phyloP scores from a whole-genome alignment of 2,888 invertebrate species.

The Caprella mutica region DNA sequence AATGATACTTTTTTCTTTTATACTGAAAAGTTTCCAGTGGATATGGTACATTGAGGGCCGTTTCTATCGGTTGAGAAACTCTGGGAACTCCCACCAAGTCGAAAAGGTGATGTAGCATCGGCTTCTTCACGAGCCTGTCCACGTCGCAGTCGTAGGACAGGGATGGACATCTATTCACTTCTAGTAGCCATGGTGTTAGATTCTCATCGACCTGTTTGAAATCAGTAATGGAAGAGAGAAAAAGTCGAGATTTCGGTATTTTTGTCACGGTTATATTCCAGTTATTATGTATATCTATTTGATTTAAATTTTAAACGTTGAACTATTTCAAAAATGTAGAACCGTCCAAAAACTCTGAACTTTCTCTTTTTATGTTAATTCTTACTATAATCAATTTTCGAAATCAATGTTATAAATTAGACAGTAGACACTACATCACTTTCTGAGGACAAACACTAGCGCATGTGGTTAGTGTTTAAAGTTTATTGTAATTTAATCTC shows the following conservation, averaged over 20 bases:
- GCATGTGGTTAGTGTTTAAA: too few species aligned
- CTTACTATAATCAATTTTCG: too few species aligned
- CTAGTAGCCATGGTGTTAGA: conserved; percentile 76
- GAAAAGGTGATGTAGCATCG: conserved; percentile 70
- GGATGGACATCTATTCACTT: conserved; percentile 75
- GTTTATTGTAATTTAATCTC: background rate
- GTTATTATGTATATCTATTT: background rate
- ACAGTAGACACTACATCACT: too few species aligned
- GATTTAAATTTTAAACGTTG: background rate
- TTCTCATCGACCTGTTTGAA: conserved; percentile 49
- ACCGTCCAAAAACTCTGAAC: too few species aligned
- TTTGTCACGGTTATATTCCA: background rate
- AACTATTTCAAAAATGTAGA: background rate
- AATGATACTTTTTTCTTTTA: too few species aligned
- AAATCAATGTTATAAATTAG: too few species aligned
- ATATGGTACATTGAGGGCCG: conserved; percentile 10
- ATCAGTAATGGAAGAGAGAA: too few species aligned
- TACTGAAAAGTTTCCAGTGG: too few species aligned
- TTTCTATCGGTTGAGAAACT: conserved; percentile 17
- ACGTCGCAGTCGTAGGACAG: conserved; percentile 68
- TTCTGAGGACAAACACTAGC: too few species aligned
- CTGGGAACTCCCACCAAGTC: conserved; percentile 63
- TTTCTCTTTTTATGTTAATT: too few species aligned
- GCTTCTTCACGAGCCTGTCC: conserved; percentile 67
- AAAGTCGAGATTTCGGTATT: background rate